Evolutionary conservation across 2,888 invertebrate genomes (phyloP), one percentile per base, ranked within the genome.

Genomic region (Plebejus anna): DNA sequence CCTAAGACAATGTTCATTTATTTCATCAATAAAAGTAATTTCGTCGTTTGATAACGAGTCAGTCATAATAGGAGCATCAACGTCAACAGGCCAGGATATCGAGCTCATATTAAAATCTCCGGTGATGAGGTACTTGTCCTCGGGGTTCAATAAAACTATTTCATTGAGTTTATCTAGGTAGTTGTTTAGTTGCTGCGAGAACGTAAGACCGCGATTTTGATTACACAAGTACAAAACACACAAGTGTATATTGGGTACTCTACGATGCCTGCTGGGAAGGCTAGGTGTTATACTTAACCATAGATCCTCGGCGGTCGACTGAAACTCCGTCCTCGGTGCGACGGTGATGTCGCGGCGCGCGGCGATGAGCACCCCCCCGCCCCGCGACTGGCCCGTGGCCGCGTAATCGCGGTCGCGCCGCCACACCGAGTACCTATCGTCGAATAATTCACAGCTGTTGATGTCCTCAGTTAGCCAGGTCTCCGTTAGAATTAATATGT

Each of bases 381-480:
- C 71, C 13, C 47, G 47, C 9, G 11, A 22, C 22, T 72, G 42
- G 16, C n/a, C 42, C 2, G 71, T 72, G 22, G n/a, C 13, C 36
- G 22, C 22, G 47, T 51, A 72, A 9, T 38, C 9, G n/a, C 71
- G 71, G 38, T 71, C 71, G 16, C 47, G 42, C 9, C 71, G 42
- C 47, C 42, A 72, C 22, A 72, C 42, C 4, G n/a, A 1, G n/a
- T 72, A 47, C 42, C 47, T 72, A 72, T 72, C 71, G 22, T 47
- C 71, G 22, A 72, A 72, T 7, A 72, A 22, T n/a, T 72, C 71
- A 38, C 47, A n/a, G 55, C 3, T 28, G 61, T 28, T 6, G 11
- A 75, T 70, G 36, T 66, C 66, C 22, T 70, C 75, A 7, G 42
- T 42, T 38, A 66, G n/a, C 66, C 75, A 75, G 13, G 75, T 70